Conservation (phyloP, 2,888 invertebrate genomes). For the Tillus elongatus region DNA sequence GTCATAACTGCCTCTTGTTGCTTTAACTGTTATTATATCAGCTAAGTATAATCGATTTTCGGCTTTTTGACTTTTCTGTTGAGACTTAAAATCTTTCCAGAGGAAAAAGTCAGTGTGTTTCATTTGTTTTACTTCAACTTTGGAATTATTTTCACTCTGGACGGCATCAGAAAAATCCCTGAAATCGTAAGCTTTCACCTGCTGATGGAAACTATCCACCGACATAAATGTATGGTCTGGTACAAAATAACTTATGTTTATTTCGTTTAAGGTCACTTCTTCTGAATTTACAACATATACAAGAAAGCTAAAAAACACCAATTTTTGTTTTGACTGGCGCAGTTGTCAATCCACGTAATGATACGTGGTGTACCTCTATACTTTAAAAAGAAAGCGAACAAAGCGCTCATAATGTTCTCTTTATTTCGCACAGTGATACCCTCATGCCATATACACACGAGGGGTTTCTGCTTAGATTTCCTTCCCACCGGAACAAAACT, state of each 20-base stretch:
- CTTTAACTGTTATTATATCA: too few relatives aligned
- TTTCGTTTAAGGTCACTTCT: slow-evolving; percentile 11
- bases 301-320: too few relatives aligned
- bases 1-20: too few relatives aligned
- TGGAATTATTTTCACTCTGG: neutral
- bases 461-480: neutral
- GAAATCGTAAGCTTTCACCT: slow-evolving; percentile 17
- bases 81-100: slow-evolving; percentile 5
- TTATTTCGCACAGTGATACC: neutral
- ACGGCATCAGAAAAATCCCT: slow-evolving; percentile 4
- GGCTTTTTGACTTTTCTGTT: too few relatives aligned
- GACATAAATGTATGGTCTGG: slow-evolving; percentile 21
- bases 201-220: slow-evolving; percentile 19
- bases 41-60: too few relatives aligned
- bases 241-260: slow-evolving; percentile 19
- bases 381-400: slow-evolving; percentile 7
- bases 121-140: slow-evolving; percentile 3
- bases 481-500: slow-evolving; percentile 10
- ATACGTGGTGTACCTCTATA: slow-evolving; percentile 14
- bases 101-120: too few relatives aligned
- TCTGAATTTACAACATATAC: too few relatives aligned
- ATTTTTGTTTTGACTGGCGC: too few relatives aligned
- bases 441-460: slow-evolving; percentile 7
- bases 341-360: slow-evolving; percentile 20
- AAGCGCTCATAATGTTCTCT: slow-evolving; percentile 6